Base-by-base conservation (phyloP, 2,797 vertebrate genomes). In the Acomys russatus region DNA sequence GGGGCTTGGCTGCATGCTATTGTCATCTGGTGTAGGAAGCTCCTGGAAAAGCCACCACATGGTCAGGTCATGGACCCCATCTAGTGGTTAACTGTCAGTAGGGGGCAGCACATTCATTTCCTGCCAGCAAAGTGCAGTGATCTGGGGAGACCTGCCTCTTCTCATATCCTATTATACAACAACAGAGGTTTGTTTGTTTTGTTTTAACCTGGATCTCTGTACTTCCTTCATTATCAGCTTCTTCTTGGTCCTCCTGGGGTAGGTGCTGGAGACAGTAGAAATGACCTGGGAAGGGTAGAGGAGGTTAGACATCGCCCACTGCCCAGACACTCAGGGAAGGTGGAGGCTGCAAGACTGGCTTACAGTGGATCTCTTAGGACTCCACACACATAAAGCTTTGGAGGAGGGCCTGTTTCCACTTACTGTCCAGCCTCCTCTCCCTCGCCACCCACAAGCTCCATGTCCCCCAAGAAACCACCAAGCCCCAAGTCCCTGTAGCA, bases 201-300 rank as follows among this genome's bases (percentile, higher is more conserved):
- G 44, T 74, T 59, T 54, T 96, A 94, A 98, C 98, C 84, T 30
- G 96, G 35, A 30, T 91, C 49, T 76, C 35, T 1, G 64, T 77
- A 66, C 61, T 66, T 56, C 12, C 33, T 9, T 93, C 33, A 0
- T 14, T 66, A 66, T 22, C n/a, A 2, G 61, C 95, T 4, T 91
- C 83, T 70, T 74, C 56, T 74, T 63, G 94, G 49, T 14, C 88
- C 30, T 68, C 38, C 9, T 54, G 88, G 78, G 98, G 98, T 89
- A 97, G 97, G 78, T 99, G 98, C 94, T 98, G 98, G 0, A 97
- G 98, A 97, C 98, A 99, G 93, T 98, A 99, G 94, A 98, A 98
- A 80, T 96, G 49, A 68, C 98, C 98, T 99, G 87, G 5, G 28
- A 66, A 38, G 54, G 20, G 30, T 9, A 25, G 78, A 71, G 10